Conservation (phyloP, 2,797 vertebrate species). For the Hozukius guyotensis region DNA sequence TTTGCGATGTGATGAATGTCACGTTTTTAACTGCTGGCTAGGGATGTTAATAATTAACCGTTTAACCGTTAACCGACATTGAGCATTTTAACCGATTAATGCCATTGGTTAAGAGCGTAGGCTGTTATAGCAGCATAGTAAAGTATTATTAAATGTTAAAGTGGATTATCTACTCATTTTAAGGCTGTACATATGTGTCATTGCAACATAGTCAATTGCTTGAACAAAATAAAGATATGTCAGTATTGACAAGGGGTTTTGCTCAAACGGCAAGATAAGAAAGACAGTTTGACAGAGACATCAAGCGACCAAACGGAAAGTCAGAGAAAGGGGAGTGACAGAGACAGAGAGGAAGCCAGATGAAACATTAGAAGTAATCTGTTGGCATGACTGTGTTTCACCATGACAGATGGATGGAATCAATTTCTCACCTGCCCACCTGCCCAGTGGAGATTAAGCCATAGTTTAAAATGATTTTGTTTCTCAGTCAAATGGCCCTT, state of each 20-base stretch:
- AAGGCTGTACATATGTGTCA: background rate
- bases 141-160: too few relatives aligned
- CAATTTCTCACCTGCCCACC: conserved; percentile 3
- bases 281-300: background rate
- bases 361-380: conserved; percentile 13
- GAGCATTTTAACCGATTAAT: too few relatives aligned
- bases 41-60: too few relatives aligned
- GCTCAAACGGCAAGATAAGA: background rate
- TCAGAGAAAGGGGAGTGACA: background rate
- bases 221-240: background rate
- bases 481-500: conserved; percentile 40
- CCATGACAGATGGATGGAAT: conserved; percentile 5
- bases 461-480: conserved; percentile 14
- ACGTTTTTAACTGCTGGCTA: too few relatives aligned
- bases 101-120: too few relatives aligned
- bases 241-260: background rate
- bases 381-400: background rate
- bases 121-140: too few relatives aligned
- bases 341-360: background rate
- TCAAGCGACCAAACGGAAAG: background rate
- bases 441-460: background rate
- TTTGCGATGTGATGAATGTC: too few relatives aligned
- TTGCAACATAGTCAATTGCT: background rate
- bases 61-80: too few relatives aligned
- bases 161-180: background rate